Evolutionary conservation across 2,888 invertebrate species (phyloP).

Genomic region (Tineola bisselliella): DNA sequence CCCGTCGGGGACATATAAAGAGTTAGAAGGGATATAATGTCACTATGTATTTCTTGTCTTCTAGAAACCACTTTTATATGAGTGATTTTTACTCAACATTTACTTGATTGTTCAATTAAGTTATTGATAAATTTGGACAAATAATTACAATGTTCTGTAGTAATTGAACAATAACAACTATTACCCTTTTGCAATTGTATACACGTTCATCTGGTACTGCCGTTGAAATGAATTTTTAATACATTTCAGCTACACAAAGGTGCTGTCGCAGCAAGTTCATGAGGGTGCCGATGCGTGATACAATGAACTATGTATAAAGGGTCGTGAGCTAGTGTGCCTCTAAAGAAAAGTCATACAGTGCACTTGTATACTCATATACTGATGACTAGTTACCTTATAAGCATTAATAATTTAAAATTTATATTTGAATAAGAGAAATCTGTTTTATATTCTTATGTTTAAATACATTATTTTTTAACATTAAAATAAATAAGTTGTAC

Average conservation of each 20-base stretch:
- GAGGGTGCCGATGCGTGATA: conserved; percentile 28
- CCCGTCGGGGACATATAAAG: conserved; percentile 45
- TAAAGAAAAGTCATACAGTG: neutral
- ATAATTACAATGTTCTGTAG: too few relatives aligned
- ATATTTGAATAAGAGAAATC: too few relatives aligned
- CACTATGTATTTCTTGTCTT: neutral
- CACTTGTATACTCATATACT: too few relatives aligned
- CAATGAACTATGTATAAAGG: conserved; percentile 62
- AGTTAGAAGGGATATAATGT: conserved; percentile 33
- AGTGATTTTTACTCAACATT: neutral
- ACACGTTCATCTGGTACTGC: neutral
- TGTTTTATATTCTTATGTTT: too few relatives aligned
- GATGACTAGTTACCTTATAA: too few relatives aligned
- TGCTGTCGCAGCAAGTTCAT: conserved; percentile 16
- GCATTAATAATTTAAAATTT: too few relatives aligned
- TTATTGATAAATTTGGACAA: too few relatives aligned
- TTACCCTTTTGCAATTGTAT: neutral
- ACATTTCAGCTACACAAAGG: neutral
- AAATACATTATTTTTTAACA: too few relatives aligned
- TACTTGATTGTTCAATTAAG: too few relatives aligned
- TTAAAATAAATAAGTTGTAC: too few relatives aligned
- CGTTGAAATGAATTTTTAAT: neutral
- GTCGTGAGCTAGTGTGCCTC: conserved; percentile 20
- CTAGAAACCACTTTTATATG: neutral
- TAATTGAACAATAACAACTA: neutral